Conservation (phyloP, 1,140 invertebrate species). For the Panagrolaimus sp. region DNA sequence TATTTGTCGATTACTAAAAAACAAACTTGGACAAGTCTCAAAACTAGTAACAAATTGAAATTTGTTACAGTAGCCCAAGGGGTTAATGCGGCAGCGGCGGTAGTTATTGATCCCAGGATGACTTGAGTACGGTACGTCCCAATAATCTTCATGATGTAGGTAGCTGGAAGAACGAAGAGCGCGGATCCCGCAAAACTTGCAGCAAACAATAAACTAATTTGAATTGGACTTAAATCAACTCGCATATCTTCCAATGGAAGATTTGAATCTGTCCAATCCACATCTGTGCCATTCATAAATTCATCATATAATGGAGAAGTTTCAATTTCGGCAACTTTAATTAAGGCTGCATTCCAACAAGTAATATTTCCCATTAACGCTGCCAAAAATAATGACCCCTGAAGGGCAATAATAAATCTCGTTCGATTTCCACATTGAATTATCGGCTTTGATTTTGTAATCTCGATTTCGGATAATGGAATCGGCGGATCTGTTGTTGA, state of each 20-base stretch:
- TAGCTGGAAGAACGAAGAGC: not conserved
- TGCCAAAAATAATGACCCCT: not conserved
- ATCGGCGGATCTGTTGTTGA: not conserved
- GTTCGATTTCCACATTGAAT: not conserved
- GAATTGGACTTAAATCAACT: constrained; percentile 8
- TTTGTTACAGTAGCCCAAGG: not conserved
- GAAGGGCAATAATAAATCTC: not conserved
- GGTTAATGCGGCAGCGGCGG: not conserved
- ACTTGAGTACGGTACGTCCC: not conserved
- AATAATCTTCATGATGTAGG: constrained; percentile 1
- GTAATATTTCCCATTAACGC: constrained; percentile 2
- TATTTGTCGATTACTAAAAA: too few relatives aligned
- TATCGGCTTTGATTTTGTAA: not conserved
- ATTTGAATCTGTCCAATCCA: not conserved
- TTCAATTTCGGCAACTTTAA: constrained; percentile 10
- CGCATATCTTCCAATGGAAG: not conserved
- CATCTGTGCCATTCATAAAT: not conserved
- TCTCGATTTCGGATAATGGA: not conserved
- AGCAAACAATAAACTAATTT: constrained; percentile 11
- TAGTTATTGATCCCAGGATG: not conserved
- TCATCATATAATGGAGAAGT: not conserved
- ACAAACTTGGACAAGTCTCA: not conserved
- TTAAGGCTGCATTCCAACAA: constrained; percentile 12
- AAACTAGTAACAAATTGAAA: constrained; percentile 9
- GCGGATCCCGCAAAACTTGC: constrained; percentile 1